Evolutionary conservation across 2,113 vertebrate genomes (phyloP).

Genomic region (Mionectes macconnelli): DNA sequence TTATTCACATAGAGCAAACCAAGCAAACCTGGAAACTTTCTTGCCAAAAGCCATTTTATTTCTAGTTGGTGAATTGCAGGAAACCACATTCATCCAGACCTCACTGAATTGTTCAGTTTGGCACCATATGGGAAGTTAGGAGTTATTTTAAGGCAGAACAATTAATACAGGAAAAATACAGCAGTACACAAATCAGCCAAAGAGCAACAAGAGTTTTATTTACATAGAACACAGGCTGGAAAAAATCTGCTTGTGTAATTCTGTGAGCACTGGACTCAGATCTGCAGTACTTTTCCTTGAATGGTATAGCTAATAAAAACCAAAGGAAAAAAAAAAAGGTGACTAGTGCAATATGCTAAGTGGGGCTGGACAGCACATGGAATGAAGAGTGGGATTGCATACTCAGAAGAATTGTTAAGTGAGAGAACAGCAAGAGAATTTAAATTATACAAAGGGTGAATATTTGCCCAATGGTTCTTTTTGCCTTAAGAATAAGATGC

Average conservation of each 20-base stretch:
- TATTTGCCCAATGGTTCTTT: not conserved
- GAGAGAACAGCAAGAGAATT: not conserved
- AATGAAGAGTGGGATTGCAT: not conserved
- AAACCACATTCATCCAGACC: not conserved
- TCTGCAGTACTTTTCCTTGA: not conserved
- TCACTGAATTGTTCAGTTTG: not conserved
- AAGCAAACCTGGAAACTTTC: not conserved
- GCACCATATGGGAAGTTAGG: not conserved
- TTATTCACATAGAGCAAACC: rapidly evolving
- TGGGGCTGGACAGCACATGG: not conserved
- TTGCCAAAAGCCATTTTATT: not conserved
- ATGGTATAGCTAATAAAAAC: not conserved
- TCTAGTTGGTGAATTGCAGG: conserved; percentile 24
- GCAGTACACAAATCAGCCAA: not conserved
- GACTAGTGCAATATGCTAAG: not conserved
- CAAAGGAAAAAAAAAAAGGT: no score
- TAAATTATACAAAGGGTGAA: not conserved
- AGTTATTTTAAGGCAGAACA: conserved; percentile 35
- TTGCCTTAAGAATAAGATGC: not conserved
- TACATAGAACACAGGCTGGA: not conserved
- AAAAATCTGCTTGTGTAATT: not conserved
- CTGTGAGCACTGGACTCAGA: not conserved
- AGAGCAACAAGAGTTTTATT: not conserved
- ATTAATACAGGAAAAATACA: conserved; percentile 18
- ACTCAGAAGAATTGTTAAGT: not conserved